Evolutionary conservation across 2,113 vertebrate genomes (phyloP).

Genomic region (Pampusana beccarii): DNA sequence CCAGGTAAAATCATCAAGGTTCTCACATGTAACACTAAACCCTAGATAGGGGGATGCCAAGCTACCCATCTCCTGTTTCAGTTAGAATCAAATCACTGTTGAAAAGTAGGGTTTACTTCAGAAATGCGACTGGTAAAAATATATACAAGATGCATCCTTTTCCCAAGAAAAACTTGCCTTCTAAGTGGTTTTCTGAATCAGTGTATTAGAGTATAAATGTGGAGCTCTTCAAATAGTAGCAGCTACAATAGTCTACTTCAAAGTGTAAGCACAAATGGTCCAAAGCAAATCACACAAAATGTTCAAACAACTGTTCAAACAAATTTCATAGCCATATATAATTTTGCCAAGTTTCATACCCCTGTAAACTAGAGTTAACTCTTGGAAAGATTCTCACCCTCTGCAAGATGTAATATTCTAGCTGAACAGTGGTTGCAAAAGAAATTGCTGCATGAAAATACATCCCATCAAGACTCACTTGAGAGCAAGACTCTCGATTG

Average conservation of each 20-base stretch:
- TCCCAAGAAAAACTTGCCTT: not conserved
- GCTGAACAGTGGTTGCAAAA: not conserved
- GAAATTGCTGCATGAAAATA: not conserved
- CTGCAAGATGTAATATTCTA: not conserved
- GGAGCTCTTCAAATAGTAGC: not conserved
- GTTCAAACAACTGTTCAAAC: not conserved
- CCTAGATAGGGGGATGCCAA: not conserved
- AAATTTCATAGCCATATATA: not conserved
- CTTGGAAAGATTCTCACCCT: not conserved
- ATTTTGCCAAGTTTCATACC: not conserved
- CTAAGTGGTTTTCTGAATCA: not conserved
- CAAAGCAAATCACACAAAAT: conserved; percentile 6
- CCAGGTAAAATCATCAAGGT: not conserved
- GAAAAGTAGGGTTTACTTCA: not conserved
- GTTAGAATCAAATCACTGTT: not conserved
- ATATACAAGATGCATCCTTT: not conserved
- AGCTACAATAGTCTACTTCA: not conserved
- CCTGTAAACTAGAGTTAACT: not conserved
- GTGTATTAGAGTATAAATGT: not conserved
- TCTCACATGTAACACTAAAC: not conserved
- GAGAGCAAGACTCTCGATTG: not conserved
- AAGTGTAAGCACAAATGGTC: not conserved
- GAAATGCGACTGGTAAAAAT: not conserved
- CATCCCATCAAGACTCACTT: not conserved
- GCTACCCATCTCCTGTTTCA: not conserved